Evolutionary conservation across 1,140 invertebrate genomes (phyloP).

Genomic region (Trypoxylus dichotomus): DNA sequence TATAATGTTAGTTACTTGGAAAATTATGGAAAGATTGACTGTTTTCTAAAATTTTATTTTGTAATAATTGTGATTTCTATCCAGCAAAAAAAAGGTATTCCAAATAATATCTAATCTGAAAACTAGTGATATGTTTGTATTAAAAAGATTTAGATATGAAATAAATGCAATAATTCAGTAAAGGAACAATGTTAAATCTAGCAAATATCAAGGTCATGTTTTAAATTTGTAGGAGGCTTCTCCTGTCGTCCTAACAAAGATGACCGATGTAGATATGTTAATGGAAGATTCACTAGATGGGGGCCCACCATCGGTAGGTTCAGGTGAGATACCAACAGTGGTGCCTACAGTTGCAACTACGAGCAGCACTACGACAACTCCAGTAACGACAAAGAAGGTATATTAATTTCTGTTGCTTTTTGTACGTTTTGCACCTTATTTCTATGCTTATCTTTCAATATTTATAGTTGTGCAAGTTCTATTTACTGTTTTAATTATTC

Average conservation of each 20-base stretch:
- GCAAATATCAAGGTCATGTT: conserved; percentile 24
- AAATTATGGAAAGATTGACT: not conserved
- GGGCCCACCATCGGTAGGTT: conserved; percentile 72
- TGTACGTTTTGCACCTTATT: not conserved
- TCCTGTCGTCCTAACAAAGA: conserved; percentile 57
- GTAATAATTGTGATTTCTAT: too few species aligned
- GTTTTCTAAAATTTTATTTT: not conserved
- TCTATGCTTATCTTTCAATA: not conserved
- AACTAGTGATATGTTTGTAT: not conserved
- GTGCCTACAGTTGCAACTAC: conserved; percentile 37
- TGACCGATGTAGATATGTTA: conserved; percentile 62
- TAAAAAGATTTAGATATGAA: conserved; percentile 6
- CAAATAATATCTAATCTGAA: conserved; percentile 7
- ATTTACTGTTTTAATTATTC: not conserved
- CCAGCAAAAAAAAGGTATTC: not conserved
- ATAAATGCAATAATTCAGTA: not conserved
- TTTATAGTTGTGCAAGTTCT: not conserved
- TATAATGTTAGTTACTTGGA: not conserved
- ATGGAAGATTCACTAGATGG: conserved; percentile 73
- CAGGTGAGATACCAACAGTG: conserved; percentile 61
- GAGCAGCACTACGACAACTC: conserved; percentile 43
- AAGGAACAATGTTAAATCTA: not conserved
- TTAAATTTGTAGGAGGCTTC: conserved; percentile 54
- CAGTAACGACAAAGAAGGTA: conserved; percentile 54
- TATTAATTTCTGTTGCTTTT: not conserved